These are phyloP conservation scores for Nanorana parkeri DNA, from an alignment of 2,113 vertebrate genomes.

Conservation along the genomic window DNA sequence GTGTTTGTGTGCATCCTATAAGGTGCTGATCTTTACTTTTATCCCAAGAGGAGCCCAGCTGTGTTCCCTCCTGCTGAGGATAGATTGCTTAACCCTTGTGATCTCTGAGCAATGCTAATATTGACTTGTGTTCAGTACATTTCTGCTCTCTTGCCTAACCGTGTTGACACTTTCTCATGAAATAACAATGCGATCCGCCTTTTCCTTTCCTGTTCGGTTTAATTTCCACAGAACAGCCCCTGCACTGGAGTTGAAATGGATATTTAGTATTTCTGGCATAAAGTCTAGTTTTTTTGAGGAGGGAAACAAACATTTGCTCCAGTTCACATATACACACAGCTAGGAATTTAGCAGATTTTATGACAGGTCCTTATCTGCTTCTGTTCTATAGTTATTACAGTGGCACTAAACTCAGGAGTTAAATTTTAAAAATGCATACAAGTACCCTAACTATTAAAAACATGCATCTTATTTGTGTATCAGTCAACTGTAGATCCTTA, in stretches of 20 bases:
- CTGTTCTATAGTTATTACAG: too few relatives aligned
- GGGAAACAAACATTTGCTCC: too few relatives aligned
- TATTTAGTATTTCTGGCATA: neutral
- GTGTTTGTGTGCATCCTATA: neutral
- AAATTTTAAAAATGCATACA: too few relatives aligned
- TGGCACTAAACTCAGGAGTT: too few relatives aligned
- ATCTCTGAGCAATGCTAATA: conserved; percentile 33
- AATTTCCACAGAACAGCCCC: conserved; percentile 21
- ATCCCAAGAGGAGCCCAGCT: neutral
- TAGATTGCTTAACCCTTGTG: neutral
- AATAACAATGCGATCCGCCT: conserved; percentile 10
- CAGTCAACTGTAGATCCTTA: too few relatives aligned
- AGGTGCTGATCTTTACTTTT: neutral
- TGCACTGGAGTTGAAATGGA: neutral
- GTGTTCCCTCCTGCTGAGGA: neutral
- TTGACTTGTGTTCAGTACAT: conserved; percentile 22
- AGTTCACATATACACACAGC: too few relatives aligned
- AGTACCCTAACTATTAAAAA: too few relatives aligned
- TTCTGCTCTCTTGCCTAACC: conserved; percentile 21
- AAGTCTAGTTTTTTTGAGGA: too few relatives aligned
- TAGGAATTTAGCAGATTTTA: too few relatives aligned
- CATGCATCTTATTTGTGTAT: too few relatives aligned
- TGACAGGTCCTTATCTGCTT: too few relatives aligned
- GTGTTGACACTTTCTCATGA: conserved; percentile 45
- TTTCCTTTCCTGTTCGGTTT: conserved; percentile 19